Conservation (phyloP, 2,113 vertebrate genomes). For the Connochaetes taurinus region DNA sequence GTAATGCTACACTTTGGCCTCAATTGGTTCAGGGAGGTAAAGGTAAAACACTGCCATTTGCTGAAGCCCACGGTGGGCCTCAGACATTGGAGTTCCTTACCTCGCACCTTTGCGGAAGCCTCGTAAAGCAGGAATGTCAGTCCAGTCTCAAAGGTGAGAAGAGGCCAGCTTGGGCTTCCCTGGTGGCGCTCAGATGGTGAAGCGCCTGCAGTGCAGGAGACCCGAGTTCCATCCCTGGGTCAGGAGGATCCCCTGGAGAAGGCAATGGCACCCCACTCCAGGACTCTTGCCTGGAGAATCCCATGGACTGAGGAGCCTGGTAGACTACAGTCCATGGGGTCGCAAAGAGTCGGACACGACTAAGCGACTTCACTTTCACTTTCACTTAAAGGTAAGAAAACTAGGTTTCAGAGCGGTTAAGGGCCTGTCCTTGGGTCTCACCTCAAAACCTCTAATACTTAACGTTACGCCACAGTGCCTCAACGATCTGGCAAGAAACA, state of each 20-base stretch:
- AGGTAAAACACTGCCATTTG: background rate
- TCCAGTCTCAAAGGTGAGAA: background rate
- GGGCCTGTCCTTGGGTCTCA: background rate
- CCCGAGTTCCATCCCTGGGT: too few relatives aligned
- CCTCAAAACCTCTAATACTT: background rate
- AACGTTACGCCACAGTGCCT: background rate
- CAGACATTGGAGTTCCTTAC: background rate
- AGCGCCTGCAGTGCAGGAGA: too few relatives aligned
- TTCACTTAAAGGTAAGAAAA: slow-evolving; percentile 23
- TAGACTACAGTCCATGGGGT: too few relatives aligned
- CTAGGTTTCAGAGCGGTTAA: background rate
- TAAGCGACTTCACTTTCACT: too few relatives aligned
- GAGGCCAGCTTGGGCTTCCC: background rate
- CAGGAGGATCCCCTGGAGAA: too few relatives aligned
- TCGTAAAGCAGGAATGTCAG: background rate
- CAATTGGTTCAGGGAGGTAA: background rate
- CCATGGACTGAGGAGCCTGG: too few relatives aligned
- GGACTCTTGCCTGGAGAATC: too few relatives aligned
- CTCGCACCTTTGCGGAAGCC: background rate
- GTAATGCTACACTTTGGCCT: background rate
- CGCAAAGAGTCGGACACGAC: rapidly evolving
- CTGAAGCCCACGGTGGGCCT: background rate
- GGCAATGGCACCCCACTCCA: too few relatives aligned
- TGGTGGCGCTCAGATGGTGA: too few relatives aligned
- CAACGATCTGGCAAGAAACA: background rate